Evolutionary conservation across 2,797 vertebrate species (phyloP).

Genomic region (Pangasius larnaudii): DNA sequence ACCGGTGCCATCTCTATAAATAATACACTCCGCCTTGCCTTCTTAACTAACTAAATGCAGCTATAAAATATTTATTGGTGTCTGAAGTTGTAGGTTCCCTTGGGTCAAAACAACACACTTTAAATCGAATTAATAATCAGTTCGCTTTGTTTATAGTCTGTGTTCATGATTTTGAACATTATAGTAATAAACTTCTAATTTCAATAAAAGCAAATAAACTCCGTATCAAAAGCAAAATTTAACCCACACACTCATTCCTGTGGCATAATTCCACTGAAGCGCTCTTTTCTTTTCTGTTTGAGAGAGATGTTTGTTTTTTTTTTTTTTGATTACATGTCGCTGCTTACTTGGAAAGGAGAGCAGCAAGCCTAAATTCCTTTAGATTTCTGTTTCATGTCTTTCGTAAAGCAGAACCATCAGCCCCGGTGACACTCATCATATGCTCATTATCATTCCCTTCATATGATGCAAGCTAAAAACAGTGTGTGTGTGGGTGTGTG

Average conservation of each 20-base stretch:
- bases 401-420: neutral
- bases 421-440: neutral
- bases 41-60: neutral
- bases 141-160: neutral
- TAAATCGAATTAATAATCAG: neutral
- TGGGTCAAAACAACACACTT: neutral
- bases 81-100: neutral
- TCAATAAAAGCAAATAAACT: neutral
- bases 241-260: neutral
- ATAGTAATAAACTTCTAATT: neutral
- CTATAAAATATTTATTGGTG: slow-evolving; percentile 16
- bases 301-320: neutral
- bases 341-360: neutral
- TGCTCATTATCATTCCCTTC: slow-evolving; percentile 17
- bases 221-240: neutral
- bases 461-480: neutral
- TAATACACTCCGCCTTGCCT: neutral
- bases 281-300: neutral
- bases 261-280: neutral
- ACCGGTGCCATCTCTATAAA: slow-evolving; percentile 10
- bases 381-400: neutral
- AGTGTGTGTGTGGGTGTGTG: neutral
- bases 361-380: neutral
- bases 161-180: neutral
- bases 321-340: neutral